These are phyloP conservation scores for Malthinus seriepunctatus DNA, from an alignment of 2,888 invertebrate genomes.

Conservation along the genomic window DNA sequence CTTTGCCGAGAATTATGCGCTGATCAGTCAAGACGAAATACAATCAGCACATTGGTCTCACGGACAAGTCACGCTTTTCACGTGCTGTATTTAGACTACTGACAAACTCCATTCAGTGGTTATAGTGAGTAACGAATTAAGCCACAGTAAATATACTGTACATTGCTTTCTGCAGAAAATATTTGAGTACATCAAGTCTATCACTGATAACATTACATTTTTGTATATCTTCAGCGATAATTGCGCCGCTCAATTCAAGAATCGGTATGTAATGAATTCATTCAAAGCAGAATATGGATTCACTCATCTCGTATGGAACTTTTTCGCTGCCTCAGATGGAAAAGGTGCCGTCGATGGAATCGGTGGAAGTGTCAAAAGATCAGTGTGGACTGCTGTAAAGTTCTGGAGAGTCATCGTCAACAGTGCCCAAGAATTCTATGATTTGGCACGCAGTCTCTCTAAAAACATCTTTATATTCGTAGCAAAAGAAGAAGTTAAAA, in stretches of 20 bases:
- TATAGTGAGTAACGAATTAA: slow-evolving; percentile 29
- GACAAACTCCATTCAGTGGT: slow-evolving; percentile 12
- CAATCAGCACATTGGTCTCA: slow-evolving; percentile 16
- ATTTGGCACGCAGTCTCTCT: slow-evolving; percentile 26
- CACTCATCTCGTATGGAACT: slow-evolving; percentile 32
- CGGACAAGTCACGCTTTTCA: slow-evolving; percentile 8
- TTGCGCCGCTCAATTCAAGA: slow-evolving; percentile 20
- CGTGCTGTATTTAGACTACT: too few species aligned
- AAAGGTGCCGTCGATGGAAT: slow-evolving; percentile 35
- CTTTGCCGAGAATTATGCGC: slow-evolving; percentile 4
- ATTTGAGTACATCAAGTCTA: slow-evolving; percentile 28
- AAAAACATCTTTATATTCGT: slow-evolving; percentile 22
- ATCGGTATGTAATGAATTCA: slow-evolving; percentile 34
- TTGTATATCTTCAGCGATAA: neutral
- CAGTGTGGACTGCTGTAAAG: slow-evolving; percentile 31
- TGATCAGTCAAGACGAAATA: neutral
- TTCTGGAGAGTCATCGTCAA: slow-evolving; percentile 26
- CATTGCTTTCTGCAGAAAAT: slow-evolving; percentile 25
- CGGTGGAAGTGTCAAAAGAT: slow-evolving; percentile 31
- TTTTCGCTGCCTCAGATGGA: slow-evolving; percentile 26
- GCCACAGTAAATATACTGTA: slow-evolving; percentile 34
- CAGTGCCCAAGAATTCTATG: slow-evolving; percentile 28
- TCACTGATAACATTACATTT: slow-evolving; percentile 22
- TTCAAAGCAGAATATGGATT: slow-evolving; percentile 28
- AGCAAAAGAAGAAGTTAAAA: slow-evolving; percentile 30